These are phyloP conservation scores for Mormyrops attenuatus DNA, from an alignment of 2,797 vertebrate genomes.

Conservation along the genomic window DNA sequence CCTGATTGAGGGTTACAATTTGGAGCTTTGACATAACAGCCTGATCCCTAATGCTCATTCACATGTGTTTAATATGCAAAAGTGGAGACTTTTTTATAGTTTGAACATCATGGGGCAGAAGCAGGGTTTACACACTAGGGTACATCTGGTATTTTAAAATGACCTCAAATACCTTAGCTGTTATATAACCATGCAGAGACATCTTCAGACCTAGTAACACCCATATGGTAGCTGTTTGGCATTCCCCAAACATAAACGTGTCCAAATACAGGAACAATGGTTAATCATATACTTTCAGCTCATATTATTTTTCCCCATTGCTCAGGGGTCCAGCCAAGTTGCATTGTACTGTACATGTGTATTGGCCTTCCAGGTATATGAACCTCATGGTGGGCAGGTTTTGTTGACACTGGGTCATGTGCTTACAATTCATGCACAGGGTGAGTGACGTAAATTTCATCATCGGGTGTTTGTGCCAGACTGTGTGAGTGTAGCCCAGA, in stretches of 20 bases:
- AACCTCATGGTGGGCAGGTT: neutral
- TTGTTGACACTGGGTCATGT: neutral
- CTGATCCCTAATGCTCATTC: neutral
- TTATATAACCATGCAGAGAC: neutral
- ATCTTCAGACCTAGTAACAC: neutral
- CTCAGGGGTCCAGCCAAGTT: neutral
- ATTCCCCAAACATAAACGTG: neutral
- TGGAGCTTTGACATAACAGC: neutral
- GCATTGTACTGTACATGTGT: neutral
- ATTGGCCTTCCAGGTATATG: neutral
- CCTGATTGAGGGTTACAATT: neutral
- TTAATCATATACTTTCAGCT: neutral
- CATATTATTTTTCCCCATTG: neutral
- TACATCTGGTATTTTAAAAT: neutral
- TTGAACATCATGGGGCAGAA: neutral
- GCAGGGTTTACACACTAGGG: neutral
- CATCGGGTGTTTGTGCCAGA: neutral
- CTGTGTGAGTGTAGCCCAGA: neutral
- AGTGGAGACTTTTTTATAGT: too few species aligned
- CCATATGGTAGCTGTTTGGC: neutral
- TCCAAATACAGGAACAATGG: neutral
- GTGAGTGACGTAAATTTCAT: neutral
- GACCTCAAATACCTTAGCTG: neutral
- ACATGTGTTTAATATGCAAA: neutral
- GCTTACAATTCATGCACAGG: neutral